phyloP scores from a whole-genome alignment of 2,888 invertebrate species.

The Lasioglossum calceatum region DNA sequence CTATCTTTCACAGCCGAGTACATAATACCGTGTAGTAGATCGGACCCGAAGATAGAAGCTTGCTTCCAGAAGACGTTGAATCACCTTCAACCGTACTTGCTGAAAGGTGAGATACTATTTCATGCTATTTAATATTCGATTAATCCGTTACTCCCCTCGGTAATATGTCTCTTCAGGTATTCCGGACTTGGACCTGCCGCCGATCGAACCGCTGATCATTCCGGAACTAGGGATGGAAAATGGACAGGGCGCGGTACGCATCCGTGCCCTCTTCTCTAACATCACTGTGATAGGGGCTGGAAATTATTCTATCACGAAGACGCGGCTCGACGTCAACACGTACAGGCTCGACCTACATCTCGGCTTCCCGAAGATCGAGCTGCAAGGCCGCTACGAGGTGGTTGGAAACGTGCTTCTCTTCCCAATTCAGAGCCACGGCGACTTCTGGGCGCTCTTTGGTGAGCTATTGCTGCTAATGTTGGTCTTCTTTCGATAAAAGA shows the following conservation, averaged over 20 bases:
- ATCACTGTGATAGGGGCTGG: slow-evolving; percentile 91
- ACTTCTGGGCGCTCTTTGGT: slow-evolving; percentile 93
- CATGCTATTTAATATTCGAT: not conserved
- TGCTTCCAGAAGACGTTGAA: slow-evolving; percentile 90
- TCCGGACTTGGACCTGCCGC: slow-evolving; percentile 89
- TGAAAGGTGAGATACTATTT: slow-evolving; percentile 83
- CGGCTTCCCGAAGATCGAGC: slow-evolving; percentile 89
- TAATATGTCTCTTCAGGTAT: slow-evolving; percentile 85
- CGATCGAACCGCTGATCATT: slow-evolving; percentile 90
- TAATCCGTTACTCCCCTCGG: not conserved
- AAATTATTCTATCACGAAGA: slow-evolving; percentile 89
- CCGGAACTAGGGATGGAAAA: slow-evolving; percentile 91
- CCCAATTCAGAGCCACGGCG: slow-evolving; percentile 91
- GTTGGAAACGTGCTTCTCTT: slow-evolving; percentile 91
- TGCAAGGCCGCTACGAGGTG: slow-evolving; percentile 91
- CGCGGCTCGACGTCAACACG: slow-evolving; percentile 81
- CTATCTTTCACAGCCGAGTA: slow-evolving; percentile 87
- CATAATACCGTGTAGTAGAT: slow-evolving; percentile 89
- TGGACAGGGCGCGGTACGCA: slow-evolving; percentile 90
- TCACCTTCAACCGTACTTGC: slow-evolving; percentile 90
- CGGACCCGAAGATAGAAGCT: slow-evolving; percentile 88
- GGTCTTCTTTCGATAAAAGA: no score
- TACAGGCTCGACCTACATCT: slow-evolving; percentile 80
- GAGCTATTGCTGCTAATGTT: slow-evolving; percentile 78
- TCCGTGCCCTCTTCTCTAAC: slow-evolving; percentile 90